Conservation (phyloP, 2,888 invertebrate species). For the Epiblema foenella region DNA sequence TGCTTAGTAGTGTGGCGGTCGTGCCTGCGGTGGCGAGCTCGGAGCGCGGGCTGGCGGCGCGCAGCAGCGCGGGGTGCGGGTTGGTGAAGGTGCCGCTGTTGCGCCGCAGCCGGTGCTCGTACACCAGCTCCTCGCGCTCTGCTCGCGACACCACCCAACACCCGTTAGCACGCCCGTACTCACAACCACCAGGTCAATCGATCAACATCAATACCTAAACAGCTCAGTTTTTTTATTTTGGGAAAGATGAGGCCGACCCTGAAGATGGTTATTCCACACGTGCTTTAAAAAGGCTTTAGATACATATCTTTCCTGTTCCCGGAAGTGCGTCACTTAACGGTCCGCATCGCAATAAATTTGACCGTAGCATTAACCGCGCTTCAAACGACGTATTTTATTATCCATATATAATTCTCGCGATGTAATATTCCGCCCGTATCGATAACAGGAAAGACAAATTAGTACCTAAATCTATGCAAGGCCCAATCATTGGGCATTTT, state of each 20-base stretch:
- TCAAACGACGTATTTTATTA: no score
- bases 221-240: no score
- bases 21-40: slow-evolving; percentile 82
- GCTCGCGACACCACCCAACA: slow-evolving; percentile 24
- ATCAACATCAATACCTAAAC: no score
- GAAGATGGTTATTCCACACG: no score
- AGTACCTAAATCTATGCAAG: not conserved
- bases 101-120: slow-evolving; percentile 70
- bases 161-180: not conserved
- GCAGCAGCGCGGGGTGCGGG: slow-evolving; percentile 74
- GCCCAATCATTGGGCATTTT: not conserved
- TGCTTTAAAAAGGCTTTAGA: no score
- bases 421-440: no score
- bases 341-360: no score
- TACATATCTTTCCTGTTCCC: not conserved
- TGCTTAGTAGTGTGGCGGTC: no score
- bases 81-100: slow-evolving; percentile 80
- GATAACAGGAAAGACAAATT: not conserved
- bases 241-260: no score
- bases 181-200: no score
- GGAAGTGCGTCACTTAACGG: not conserved
- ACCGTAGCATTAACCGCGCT: no score
- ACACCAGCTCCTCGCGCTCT: slow-evolving; percentile 64
- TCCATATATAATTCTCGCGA: no score
- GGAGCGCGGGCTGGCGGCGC: slow-evolving; percentile 71